phyloP scores from a whole-genome alignment of 2,797 vertebrate species.

The Notamacropus eugenii region DNA sequence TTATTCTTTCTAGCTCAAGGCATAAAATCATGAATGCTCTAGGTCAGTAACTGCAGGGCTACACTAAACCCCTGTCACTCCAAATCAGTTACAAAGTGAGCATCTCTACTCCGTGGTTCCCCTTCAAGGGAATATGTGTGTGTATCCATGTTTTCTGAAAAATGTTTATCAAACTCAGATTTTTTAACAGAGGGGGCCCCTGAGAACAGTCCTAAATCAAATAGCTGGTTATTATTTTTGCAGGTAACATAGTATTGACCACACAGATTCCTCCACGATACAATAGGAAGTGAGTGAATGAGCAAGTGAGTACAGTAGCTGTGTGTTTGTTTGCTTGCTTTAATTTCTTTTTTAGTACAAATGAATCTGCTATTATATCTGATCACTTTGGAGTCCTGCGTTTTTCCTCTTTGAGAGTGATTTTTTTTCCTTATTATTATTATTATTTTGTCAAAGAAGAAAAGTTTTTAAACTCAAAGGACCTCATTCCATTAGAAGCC shows the following conservation, averaged over 20 bases:
- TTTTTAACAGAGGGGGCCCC: slow-evolving; percentile 38
- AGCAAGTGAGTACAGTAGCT: not conserved
- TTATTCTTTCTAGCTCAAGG: slow-evolving; percentile 83
- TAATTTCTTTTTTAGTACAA: not conserved
- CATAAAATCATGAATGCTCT: slow-evolving; percentile 82
- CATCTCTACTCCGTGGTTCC: slow-evolving; percentile 56
- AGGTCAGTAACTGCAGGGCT: slow-evolving; percentile 81
- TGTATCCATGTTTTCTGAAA: slow-evolving; percentile 9
- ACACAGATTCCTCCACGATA: not conserved
- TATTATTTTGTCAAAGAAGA: slow-evolving; percentile 56
- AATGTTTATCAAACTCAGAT: slow-evolving; percentile 38
- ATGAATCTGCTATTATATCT: not conserved
- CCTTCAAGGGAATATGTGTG: slow-evolving; percentile 49
- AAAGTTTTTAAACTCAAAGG: slow-evolving; percentile 81
- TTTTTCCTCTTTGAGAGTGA: slow-evolving; percentile 54
- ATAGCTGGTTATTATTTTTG: slow-evolving; percentile 45
- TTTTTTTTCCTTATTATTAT: slow-evolving; percentile 44
- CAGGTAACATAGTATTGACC: slow-evolving; percentile 29
- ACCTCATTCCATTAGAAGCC: slow-evolving; percentile 76
- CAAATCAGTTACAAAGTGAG: slow-evolving; percentile 81
- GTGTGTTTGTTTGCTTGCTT: not conserved
- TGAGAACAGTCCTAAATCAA: slow-evolving; percentile 36
- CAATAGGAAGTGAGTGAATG: not conserved
- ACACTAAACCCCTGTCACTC: slow-evolving; percentile 82
- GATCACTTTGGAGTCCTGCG: slow-evolving; percentile 44